Conservation (phyloP, 2,113 vertebrate genomes). For the Dendrocopos noguchii region DNA sequence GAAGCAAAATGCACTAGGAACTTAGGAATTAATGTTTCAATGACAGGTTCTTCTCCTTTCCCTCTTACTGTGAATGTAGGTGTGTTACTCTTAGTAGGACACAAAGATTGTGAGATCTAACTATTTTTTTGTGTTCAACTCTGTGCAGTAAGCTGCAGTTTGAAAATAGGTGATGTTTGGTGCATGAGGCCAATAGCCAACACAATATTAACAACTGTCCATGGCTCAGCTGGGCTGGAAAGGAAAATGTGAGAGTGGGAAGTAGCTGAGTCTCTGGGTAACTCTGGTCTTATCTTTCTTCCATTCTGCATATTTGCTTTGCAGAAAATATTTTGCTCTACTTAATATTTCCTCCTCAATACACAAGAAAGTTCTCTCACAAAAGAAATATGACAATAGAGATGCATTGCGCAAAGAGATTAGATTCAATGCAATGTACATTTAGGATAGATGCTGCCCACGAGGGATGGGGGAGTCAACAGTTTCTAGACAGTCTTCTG, state of each 20-base stretch:
- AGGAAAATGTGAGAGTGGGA: background rate
- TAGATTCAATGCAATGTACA: background rate
- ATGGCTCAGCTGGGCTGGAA: background rate
- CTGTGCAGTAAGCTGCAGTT: background rate
- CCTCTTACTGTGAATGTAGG: background rate
- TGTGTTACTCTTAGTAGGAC: background rate
- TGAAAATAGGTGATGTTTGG: background rate
- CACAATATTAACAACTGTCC: background rate
- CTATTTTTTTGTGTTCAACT: accelerated
- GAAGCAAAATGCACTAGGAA: background rate
- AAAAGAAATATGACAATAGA: background rate
- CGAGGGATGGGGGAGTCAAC: background rate
- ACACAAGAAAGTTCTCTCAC: background rate
- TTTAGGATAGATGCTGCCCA: background rate
- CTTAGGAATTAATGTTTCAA: background rate
- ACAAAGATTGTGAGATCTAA: background rate
- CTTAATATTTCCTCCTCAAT: background rate
- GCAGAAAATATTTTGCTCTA: background rate
- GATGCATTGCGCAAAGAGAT: background rate
- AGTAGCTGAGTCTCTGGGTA: background rate
- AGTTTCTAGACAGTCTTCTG: background rate
- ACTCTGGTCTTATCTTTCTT: background rate
- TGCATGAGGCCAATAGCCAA: background rate
- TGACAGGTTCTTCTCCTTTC: background rate
- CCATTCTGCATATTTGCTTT: background rate